These are phyloP conservation scores for Solen grandis DNA, from an alignment of 1,140 invertebrate genomes.

Conservation along the genomic window DNA sequence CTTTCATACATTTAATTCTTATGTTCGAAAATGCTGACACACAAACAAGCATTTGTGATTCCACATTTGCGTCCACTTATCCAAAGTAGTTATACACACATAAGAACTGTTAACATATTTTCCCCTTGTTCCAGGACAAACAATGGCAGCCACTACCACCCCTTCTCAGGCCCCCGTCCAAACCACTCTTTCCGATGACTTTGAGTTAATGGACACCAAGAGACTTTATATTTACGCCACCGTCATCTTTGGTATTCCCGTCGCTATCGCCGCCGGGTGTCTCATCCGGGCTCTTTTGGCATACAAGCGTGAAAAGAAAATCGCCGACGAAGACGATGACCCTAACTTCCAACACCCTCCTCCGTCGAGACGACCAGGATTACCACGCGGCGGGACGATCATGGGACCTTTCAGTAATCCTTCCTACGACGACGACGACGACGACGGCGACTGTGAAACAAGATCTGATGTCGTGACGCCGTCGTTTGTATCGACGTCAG, in stretches of 20 bases:
- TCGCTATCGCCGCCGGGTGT: neutral
- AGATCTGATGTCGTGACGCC: slow-evolving; percentile 14
- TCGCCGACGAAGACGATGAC: slow-evolving; percentile 16
- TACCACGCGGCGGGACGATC: slow-evolving; percentile 24
- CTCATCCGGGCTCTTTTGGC: neutral
- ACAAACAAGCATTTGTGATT: too few species aligned
- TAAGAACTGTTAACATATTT: too few species aligned
- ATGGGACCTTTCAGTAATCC: slow-evolving; percentile 28
- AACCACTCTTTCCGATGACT: neutral
- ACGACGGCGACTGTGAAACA: neutral
- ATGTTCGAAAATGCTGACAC: too few species aligned
- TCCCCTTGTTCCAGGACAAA: too few species aligned
- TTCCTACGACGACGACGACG: neutral
- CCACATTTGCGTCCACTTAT: too few species aligned
- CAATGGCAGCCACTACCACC: neutral
- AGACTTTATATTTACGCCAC: neutral
- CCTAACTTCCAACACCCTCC: neutral
- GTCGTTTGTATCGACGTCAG: slow-evolving; percentile 32
- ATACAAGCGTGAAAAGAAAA: slow-evolving; percentile 22
- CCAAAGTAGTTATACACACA: too few species aligned
- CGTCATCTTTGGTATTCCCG: neutral
- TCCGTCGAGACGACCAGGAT: slow-evolving; percentile 1
- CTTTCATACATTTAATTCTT: too few species aligned
- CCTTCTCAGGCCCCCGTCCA: neutral
- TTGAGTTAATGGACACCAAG: neutral